A percentile compares a stretch with the other conserved stretches of the same genome.
These are phyloP conservation scores for Bombus pascuorum DNA, from an alignment of 1,140 invertebrate genomes.

Conservation along the genomic window DNA sequence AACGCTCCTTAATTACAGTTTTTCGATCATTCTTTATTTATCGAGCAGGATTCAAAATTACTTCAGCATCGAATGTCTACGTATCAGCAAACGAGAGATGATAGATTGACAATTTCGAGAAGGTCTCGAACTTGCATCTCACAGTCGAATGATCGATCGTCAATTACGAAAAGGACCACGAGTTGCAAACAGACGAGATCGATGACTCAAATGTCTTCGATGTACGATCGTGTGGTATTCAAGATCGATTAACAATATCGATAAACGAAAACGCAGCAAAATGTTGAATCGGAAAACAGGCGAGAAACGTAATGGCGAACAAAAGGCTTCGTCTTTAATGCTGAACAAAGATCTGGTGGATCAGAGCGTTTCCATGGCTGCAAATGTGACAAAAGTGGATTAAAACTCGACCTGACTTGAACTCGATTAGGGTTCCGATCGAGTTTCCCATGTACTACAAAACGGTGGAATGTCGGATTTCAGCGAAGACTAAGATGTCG, in stretches of 20 bases:
- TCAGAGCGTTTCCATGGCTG: constrained; percentile 22
- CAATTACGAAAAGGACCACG: neutral
- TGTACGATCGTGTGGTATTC: neutral
- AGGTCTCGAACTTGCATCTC: neutral
- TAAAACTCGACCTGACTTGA: constrained; percentile 28
- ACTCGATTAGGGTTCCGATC: constrained; percentile 20
- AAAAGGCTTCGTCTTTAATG: constrained; percentile 13
- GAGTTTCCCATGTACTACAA: neutral
- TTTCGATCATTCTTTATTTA: neutral
- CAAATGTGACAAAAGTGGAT: constrained; percentile 29
- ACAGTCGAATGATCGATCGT: neutral
- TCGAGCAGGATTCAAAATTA: neutral
- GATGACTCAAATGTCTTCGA: neutral
- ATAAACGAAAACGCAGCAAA: neutral
- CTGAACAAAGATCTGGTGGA: neutral
- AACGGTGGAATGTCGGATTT: neutral
- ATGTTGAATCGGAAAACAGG: neutral
- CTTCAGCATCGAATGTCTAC: neutral
- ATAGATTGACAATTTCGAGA: constrained; percentile 16
- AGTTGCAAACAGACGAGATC: too few relatives aligned
- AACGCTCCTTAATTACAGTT: neutral
- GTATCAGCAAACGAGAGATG: neutral
- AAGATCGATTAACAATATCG: neutral
- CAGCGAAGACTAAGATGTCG: neutral
- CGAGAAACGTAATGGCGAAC: neutral